phyloP scores from a whole-genome alignment of 1,140 invertebrate species.

The Pachypsylla venusta region DNA sequence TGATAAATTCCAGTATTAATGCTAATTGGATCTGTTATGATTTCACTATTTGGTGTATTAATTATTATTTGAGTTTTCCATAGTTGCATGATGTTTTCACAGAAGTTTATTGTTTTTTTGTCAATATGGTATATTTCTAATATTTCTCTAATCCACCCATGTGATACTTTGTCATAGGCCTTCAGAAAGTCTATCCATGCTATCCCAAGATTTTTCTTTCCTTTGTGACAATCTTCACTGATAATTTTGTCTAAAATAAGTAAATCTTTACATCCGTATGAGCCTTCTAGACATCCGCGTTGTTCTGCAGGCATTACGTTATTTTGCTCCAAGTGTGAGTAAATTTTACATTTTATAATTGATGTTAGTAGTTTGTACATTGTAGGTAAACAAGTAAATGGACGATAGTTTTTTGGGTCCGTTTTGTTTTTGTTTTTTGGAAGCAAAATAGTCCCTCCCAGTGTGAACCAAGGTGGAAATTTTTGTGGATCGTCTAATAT shows the following conservation, averaged over 20 bases:
- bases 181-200: slow-evolving; percentile 9
- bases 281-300: neutral
- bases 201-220: slow-evolving; percentile 3
- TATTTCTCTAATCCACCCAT: slow-evolving; percentile 19
- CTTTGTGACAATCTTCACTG: neutral
- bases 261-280: neutral
- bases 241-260: neutral
- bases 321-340: neutral
- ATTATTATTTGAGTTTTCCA: neutral
- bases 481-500: neutral
- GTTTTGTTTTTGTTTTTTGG: neutral
- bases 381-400: neutral
- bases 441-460: neutral
- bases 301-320: neutral
- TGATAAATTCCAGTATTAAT: slow-evolving; percentile 15
- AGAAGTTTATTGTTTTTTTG: neutral
- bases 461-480: neutral
- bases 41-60: neutral
- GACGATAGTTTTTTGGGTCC: neutral
- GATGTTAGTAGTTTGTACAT: neutral
- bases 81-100: neutral
- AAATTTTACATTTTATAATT: neutral
- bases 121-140: slow-evolving; percentile 18
- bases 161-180: slow-evolving; percentile 6
- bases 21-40: neutral